Conservation (phyloP, 2,113 vertebrate species). For the Mormyrus iriodes region DNA sequence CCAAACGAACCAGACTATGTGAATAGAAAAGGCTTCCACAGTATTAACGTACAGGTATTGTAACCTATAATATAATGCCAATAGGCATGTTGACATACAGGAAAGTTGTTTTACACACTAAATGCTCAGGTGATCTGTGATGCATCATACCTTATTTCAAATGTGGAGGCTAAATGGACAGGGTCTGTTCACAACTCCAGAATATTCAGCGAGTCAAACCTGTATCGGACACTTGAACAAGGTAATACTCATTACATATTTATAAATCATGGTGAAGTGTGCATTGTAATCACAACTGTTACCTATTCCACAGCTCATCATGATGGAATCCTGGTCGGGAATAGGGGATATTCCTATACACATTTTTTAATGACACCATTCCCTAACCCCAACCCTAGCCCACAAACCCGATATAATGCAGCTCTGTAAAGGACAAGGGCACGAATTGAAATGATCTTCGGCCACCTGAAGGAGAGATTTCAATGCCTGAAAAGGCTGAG, state of each 20-base stretch:
- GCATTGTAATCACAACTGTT: neutral
- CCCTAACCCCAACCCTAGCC: neutral
- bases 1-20: neutral
- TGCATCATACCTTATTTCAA: neutral
- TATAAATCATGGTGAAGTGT: neutral
- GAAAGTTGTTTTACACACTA: neutral
- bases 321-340: neutral
- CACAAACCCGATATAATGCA: neutral
- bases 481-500: too few relatives aligned
- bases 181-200: neutral
- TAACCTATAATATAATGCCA: neutral
- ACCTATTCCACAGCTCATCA: neutral
- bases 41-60: neutral
- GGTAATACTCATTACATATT: neutral
- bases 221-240: neutral
- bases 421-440: neutral
- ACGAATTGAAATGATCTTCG: too few relatives aligned
- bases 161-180: neutral
- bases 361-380: neutral
- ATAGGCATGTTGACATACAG: neutral
- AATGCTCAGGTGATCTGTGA: neutral
- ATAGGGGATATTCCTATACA: neutral
- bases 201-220: neutral
- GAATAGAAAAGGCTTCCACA: conserved; percentile 6
- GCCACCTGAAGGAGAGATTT: neutral